Evolutionary conservation across 2,888 invertebrate genomes (phyloP), one percentile per base, ranked within the genome.

Genomic region (Napeogenes sylphis): DNA sequence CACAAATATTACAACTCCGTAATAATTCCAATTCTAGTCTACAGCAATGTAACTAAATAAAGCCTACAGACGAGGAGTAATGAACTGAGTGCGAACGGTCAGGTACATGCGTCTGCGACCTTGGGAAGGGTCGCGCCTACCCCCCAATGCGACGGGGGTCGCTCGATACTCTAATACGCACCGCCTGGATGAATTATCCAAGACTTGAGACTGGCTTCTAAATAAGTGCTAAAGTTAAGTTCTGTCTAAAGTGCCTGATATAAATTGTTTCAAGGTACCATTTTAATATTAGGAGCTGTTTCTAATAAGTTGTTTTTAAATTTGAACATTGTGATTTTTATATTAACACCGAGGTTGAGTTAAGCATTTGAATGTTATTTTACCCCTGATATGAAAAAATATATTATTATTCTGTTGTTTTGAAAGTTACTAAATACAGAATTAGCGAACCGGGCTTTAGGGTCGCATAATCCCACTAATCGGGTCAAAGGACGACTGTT

Each of bases 51-150:
- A 53, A 60, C 57, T 45, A 45, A 64, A 63, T 73, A 71, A 68
- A 66, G 42, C 71, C 61, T 70, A 70, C 69, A 59, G 56, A 73
- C 65, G 58, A 60, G 67, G 68, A 77, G 55, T 64, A 67, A 62
- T 58, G 68, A 47, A 61, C 66, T 59, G 61, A 61, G 68, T 64
- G 68, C 58, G 79, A 56, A 64, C 68, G 66, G 68, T 64, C 82
- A 80, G 76, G 78, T 76, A 62, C 62, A 61, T 60, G 57, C 57
- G 90, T 89, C 90, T 90, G 86, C 89, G 88, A 87, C 90, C 90
- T 89, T 90, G 85, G 63, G 56, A 70, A 83, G 82, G 89, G 89
- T 83, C 87, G 89, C 85, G 35, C 87, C 86, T 86, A 75, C 75
- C 75, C 75, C 80, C 83, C 74, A 77, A 73, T 75, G 75, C 73